Percentiles rank a stretch among this genome's conserved stretches.
Conservation (phyloP, 2,113 vertebrate species). For the Cichladusa arquata region DNA sequence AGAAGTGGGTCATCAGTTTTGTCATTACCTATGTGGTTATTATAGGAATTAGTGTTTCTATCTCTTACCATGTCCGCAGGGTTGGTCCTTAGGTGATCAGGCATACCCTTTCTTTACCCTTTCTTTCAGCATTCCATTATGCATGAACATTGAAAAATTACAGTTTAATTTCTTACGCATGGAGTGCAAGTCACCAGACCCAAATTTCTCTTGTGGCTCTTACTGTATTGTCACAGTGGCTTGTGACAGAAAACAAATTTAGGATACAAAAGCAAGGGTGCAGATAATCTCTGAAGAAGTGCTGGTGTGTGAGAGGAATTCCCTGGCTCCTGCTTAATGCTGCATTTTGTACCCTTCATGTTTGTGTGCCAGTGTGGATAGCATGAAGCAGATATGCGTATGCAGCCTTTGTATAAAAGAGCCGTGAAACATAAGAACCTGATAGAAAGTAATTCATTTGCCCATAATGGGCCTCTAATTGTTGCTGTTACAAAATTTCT, state of each 20-base stretch:
- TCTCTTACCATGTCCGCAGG: fast-evolving
- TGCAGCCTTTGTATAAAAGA: background rate
- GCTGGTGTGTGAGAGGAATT: background rate
- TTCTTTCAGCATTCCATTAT: background rate
- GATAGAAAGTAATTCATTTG: slow-evolving; percentile 26
- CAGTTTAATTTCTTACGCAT: background rate
- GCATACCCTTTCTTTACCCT: background rate
- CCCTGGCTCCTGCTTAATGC: background rate
- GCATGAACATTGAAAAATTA: background rate
- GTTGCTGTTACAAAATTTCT: slow-evolving; percentile 44
- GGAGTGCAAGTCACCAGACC: too few relatives aligned
- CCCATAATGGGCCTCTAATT: slow-evolving; percentile 33
- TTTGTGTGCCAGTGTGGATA: background rate
- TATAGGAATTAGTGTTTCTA: background rate
- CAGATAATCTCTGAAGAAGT: background rate
- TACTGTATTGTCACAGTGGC: background rate
- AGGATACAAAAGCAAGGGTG: background rate
- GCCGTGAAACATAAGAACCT: background rate
- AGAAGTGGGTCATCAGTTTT: background rate
- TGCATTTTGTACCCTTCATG: background rate
- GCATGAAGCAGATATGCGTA: background rate
- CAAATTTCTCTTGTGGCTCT: background rate
- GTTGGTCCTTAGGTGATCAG: background rate
- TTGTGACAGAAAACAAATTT: background rate
- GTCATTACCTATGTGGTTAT: background rate